A percentile compares a stretch with the other conserved stretches of the same genome.
These are phyloP conservation scores for Eledone cirrhosa DNA, from an alignment of 2,888 invertebrate species.

Conservation along the genomic window DNA sequence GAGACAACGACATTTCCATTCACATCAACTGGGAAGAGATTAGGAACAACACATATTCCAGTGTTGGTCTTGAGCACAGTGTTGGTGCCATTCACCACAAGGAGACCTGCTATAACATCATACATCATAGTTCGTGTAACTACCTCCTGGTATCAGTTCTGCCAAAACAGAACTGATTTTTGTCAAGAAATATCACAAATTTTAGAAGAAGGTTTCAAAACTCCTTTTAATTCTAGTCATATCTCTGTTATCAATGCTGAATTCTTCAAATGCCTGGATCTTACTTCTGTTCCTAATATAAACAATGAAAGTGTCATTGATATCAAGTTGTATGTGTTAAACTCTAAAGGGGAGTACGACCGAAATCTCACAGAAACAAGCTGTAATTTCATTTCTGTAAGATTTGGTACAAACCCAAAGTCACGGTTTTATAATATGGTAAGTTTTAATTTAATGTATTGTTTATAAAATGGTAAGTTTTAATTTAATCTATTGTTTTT, in stretches of 20 bases:
- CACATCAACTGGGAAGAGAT: neutral
- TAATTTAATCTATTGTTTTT: no score
- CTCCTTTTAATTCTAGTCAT: neutral
- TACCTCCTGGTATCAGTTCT: conserved; percentile 11
- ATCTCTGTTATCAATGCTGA: no score
- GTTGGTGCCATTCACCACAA: conserved; percentile 1
- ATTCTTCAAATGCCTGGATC: no score
- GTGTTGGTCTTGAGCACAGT: neutral
- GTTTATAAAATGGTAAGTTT: no score
- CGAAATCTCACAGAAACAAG: neutral
- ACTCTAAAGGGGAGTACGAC: neutral
- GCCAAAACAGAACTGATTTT: neutral
- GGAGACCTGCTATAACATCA: neutral
- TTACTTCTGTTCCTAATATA: no score
- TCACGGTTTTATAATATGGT: conserved; percentile 16
- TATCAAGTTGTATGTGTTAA: conserved; percentile 13
- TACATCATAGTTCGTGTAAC: conserved; percentile 15
- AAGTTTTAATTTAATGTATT: neutral
- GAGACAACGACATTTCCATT: neutral
- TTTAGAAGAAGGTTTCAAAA: neutral
- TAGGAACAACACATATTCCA: neutral
- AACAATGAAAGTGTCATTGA: neutral
- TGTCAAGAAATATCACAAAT: conserved; percentile 1
- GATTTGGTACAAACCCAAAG: neutral
- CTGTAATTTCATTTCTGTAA: neutral